Evolutionary conservation across 2,888 invertebrate species (phyloP), one percentile per base, ranked within the genome.

Genomic region (Drosophila subquinaria): DNA sequence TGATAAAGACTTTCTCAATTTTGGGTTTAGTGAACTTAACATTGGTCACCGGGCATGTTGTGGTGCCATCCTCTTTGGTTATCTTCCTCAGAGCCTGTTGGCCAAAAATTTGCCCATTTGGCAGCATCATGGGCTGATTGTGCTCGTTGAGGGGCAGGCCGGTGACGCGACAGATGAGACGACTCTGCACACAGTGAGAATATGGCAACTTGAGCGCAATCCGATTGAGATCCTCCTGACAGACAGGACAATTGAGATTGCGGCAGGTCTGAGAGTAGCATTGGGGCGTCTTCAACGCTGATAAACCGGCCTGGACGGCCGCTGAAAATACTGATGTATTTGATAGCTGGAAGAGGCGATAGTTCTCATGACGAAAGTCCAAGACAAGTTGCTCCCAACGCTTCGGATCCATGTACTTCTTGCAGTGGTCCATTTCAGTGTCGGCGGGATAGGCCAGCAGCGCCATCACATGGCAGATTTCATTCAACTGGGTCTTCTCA

Each of bases 71-170:
- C 90, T 98, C 98, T 91, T 97, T 96, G 90, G 98, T 97, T 96
- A 99, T 98, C 92, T 97, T 96, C 82, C 96, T 95, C 67, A 99
- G 94, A 13, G 98, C 97, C 95, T 97, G 95, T 93, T 98, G 97
- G 10, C 98, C 98, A 91, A 98, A 99, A 68, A 99, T 98, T 93
- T 98, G 97, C 63, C 99, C 99, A 94, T 99, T 99, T 73, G 99
- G 99, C 93, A 99, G 94, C 96, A 98, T 98, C 96, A 99, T 97
- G 11, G 99, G 99, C 84, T 97, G 98, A 94, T 99, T 99, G 93
- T 99, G 97, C 92, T 99, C 99, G 94, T 99, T 98, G 89, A 99
- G 94, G 52, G 98, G 96, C 86, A 96, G 94, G 33, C 98, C 97
- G 70, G 97, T 97, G 84, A 99, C 96, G 91, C 95, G 95, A 93